phyloP scores from a whole-genome alignment of 2,113 vertebrate genomes.

The Notechis scutatus region DNA sequence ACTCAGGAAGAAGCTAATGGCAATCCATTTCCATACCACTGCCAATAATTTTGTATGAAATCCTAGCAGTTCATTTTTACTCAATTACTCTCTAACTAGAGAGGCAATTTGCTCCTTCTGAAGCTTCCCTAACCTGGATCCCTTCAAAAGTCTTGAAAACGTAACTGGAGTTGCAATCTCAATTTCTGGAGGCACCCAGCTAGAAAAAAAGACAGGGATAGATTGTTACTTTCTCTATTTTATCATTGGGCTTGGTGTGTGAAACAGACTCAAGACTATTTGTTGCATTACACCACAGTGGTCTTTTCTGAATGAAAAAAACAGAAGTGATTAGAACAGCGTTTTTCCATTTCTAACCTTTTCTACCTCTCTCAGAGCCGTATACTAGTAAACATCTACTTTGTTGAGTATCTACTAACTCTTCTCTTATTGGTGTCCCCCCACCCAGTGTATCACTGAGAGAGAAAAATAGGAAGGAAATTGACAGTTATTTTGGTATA shows the following conservation, averaged over 20 bases:
- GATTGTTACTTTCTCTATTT: background rate
- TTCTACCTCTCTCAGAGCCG: background rate
- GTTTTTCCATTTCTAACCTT: background rate
- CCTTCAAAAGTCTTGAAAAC: background rate
- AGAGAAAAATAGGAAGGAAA: background rate
- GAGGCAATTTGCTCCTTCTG: background rate
- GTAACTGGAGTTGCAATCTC: background rate
- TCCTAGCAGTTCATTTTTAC: background rate
- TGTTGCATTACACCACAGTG: background rate
- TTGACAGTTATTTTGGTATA: background rate
- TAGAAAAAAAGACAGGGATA: background rate
- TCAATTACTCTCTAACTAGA: background rate
- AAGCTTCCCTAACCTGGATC: background rate
- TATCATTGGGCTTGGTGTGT: background rate
- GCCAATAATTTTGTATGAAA: background rate
- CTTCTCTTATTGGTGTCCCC: background rate
- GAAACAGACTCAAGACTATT: background rate
- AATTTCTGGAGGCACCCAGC: background rate
- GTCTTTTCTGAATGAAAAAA: background rate
- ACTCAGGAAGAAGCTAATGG: background rate
- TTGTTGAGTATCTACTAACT: background rate
- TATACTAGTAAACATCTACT: background rate
- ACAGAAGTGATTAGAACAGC: background rate
- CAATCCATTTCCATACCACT: background rate
- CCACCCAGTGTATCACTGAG: background rate